Evolutionary conservation across 2,888 invertebrate species (phyloP), one percentile per base, ranked within the genome.

Genomic region (Pyralis farinalis): DNA sequence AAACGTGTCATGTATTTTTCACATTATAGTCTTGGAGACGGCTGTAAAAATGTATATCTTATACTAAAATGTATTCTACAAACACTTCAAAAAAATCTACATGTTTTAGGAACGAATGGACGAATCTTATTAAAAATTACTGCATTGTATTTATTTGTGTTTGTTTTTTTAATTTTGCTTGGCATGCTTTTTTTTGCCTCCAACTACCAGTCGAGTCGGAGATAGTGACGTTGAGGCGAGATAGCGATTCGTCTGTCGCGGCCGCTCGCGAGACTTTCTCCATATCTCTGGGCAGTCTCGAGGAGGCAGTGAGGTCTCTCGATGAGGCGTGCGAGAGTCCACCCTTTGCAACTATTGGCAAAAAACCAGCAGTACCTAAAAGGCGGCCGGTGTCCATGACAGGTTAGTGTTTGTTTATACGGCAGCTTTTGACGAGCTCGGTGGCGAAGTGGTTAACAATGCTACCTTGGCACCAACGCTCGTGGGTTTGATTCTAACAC

Each of bases 361-460:
- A 86, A 66, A 88, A 88, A 46, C 86, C 90, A 0, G 86, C 87
- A 2, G 86, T 89, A 49, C 89, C 89, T 0, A 90, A 91, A 54
- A 76, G 91, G 43, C 72, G 92, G 44, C 92, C 92, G 6, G 69
- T 92, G 22, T 92, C 92, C 40, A 91, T 92, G 91, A 83, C 91
- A 71, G 92, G 92, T 92, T 70, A 80, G 80, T 57, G 11, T 31
- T 12, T 25, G 8, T 25, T 7, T 25, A 2, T 25, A 25, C 7
- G 3, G 25, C 7, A 5, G 3, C 7, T 21, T 5, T 21, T 7
- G 21, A 21, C 21, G 3, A 7, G 21, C 21, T 7, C 21, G 3
- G 21, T 21, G 21, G 21, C 7, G 3, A 7, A 21, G 21, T 5
- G 7, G 21, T 7, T 21, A 21, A 21, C 21, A 21, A 21, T 21